Evolutionary conservation across 2,113 vertebrate genomes (phyloP), one percentile per base, ranked within the genome.

Genomic region (Dicentrarchus labrax): DNA sequence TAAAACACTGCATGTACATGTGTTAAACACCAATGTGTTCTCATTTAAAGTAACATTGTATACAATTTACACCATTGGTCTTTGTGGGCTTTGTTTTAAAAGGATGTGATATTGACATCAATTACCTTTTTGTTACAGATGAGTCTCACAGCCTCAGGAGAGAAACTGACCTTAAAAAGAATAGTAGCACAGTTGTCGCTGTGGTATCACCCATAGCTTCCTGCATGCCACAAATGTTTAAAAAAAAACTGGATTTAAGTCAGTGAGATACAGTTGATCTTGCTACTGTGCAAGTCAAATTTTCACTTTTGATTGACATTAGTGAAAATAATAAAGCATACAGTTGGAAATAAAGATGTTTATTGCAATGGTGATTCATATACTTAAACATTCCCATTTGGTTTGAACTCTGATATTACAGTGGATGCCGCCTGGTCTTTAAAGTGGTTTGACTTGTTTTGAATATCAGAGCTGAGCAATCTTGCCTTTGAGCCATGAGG

Each of bases 401-500:
- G 36, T 48, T 67, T 66, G 39, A 12, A 0, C 45, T 47, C 7
- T 11, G 7, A n/a, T 30, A 30, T 45, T 38, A 48, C 2, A 9
- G 12, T 17, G 15, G 6, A 43, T 39, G 16, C 67, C 56, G 64
- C 4, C 1, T 11, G 57, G 64, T 70, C 10, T 61, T 47, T 4
- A 85, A 82, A 86, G 85, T 72, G 4, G 71, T 77, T 76, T 61
- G 62, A 74, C 78, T 47, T 56, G 87, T 87, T 87, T 85, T 62
- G 61, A 59, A 67, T 30, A 71, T 43, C 19, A 64, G 21, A 78
- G 50, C 13, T 22, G 45, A 75, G 19, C 1, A 1, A 36, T 82
- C 8, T n/a, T 82, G 56, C 82, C 78, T 80, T 73, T 38, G 13
- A 75, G 48, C 57, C 57, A 62, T 64, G n/a, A n/a, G n/a, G 8